Conservation (phyloP, 1,140 invertebrate species). For the Drosophila bifasciata region DNA sequence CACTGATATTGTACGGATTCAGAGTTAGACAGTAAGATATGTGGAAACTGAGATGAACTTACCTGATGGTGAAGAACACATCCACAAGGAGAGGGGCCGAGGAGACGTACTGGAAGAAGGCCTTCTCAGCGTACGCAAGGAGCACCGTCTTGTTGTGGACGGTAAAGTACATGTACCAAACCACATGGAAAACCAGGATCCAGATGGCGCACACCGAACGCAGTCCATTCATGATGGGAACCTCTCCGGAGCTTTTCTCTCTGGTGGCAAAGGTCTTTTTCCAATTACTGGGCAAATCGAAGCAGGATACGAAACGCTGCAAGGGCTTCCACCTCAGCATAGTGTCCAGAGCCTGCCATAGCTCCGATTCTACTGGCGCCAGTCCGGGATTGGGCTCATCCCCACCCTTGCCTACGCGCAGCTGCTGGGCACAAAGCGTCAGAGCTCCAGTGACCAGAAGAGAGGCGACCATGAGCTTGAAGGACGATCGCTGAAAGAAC, state of each 20-base stretch:
- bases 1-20: constrained; percentile 40
- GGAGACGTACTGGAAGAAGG: constrained; percentile 73
- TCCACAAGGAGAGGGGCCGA: constrained; percentile 79
- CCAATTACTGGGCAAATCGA: constrained; percentile 70
- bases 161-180: constrained; percentile 83
- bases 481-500: constrained; percentile 66
- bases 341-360: constrained; percentile 52
- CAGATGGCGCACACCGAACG: constrained; percentile 78
- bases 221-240: constrained; percentile 80
- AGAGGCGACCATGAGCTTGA: constrained; percentile 62
- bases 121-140: constrained; percentile 70
- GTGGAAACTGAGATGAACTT: not conserved
- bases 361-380: constrained; percentile 67
- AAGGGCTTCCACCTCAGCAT: constrained; percentile 53
- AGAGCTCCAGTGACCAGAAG: constrained; percentile 62
- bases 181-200: constrained; percentile 76
- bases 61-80: constrained; percentile 84
- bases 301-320: constrained; percentile 72
- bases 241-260: constrained; percentile 47
- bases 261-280: constrained; percentile 46
- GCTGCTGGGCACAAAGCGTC: constrained; percentile 65
- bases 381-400: constrained; percentile 30
- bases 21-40: not conserved
- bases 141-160: constrained; percentile 75
- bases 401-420: constrained; percentile 50